Evolutionary conservation across 2,113 vertebrate genomes (phyloP).

Genomic region (Solea solea): DNA sequence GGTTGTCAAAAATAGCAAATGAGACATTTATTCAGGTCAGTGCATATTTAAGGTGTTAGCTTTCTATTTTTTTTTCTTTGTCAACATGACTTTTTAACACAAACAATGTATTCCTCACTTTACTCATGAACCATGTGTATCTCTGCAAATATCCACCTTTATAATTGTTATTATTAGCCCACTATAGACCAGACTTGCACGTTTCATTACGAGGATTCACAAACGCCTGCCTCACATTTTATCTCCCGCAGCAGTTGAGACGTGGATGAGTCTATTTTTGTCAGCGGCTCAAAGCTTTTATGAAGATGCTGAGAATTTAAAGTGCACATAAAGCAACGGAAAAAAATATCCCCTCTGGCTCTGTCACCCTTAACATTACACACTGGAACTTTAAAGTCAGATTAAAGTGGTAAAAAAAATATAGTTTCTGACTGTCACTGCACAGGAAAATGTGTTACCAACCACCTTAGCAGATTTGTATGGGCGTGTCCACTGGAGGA

Average conservation of each 20-base stretch:
- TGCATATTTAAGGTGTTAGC: background rate
- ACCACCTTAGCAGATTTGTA: no score
- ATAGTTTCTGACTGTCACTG: no score
- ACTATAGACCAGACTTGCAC: background rate
- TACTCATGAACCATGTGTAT: background rate
- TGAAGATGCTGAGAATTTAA: background rate
- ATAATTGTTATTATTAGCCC: background rate
- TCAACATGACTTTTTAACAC: background rate
- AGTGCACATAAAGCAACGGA: no score
- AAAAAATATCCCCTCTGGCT: no score
- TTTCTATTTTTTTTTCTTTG: background rate
- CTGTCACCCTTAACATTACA: no score
- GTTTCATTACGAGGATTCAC: background rate
- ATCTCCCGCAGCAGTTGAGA: background rate
- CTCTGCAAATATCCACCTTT: background rate
- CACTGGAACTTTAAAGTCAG: no score
- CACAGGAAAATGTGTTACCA: no score
- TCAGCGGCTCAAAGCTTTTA: background rate
- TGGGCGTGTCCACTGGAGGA: no score
- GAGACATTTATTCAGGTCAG: conserved; percentile 10
- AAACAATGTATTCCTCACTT: background rate
- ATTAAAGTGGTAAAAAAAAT: no score
- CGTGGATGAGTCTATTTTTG: background rate
- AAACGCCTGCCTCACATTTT: background rate
- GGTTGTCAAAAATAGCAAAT: background rate